Evolutionary conservation across 1,140 invertebrate species (phyloP).

Genomic region (Latrodectus geometricus): DNA sequence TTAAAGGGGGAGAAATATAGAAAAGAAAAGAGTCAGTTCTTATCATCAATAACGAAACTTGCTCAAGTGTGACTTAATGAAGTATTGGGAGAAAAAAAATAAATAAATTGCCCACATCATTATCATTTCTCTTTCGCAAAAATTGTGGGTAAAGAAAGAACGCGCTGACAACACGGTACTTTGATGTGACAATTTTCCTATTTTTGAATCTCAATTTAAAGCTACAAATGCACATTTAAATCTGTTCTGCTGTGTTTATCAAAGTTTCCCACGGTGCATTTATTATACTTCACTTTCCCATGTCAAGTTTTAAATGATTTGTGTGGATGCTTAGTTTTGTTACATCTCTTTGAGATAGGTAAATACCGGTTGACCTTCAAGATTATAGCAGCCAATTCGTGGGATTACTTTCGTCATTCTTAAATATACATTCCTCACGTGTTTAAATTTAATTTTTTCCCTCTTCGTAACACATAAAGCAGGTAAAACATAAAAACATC

Average conservation of each 20-base stretch:
- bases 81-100: not conserved
- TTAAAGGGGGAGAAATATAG: not conserved
- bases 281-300: constrained; percentile 8
- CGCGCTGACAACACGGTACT: not conserved
- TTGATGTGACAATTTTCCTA: constrained; percentile 19
- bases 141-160: not conserved
- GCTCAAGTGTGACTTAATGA: constrained; percentile 18
- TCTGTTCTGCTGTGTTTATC: not conserved
- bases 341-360: constrained; percentile 15
- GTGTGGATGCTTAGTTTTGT: not conserved
- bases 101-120: not conserved
- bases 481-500: too few species aligned
- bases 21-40: not conserved
- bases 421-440: not conserved
- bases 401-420: not conserved
- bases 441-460: not conserved
- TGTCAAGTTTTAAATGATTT: constrained; percentile 30
- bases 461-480: too few species aligned
- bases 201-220: constrained; percentile 2
- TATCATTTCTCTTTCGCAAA: not conserved
- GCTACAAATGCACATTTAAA: not conserved
- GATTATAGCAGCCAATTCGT: not conserved
- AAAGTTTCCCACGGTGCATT: constrained; percentile 22
- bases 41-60: not conserved
- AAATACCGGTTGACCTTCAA: constrained; percentile 33